Base-by-base conservation (phyloP, 2,113 vertebrate genomes). In the Lepisosteus oculatus region DNA sequence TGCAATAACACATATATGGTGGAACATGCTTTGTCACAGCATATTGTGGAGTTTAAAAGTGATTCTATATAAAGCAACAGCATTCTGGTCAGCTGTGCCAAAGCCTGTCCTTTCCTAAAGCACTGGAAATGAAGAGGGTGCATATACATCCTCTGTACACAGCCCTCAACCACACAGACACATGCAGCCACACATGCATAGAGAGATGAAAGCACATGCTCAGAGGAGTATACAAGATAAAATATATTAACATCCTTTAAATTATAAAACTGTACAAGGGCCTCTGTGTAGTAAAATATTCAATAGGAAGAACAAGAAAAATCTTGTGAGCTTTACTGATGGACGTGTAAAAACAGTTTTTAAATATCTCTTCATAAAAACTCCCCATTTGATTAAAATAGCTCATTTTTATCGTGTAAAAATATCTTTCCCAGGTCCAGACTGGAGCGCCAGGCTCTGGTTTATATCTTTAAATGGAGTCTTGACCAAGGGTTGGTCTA, bases 241-340 rank as follows among this genome's bases (percentile, higher is more conserved):
- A 91, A 94, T 93, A 93, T 93, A 93, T 94, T 93, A 95, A 93
- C 92, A 91, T 87, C 80, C 88, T 92, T 94, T 95, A 92, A 92
- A 93, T 94, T 94, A 93, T 78, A 76, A 92, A 89, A 91, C 90
- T 93, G 89, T 91, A 93, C 86, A 92, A 88, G 93, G 86, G 87
- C 85, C 86, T 87, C 85, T 86, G 83, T 80, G 90, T 90, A 90
- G 86, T 87, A 88, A 90, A 90, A 83, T 84, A 88, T 63, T 74
- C 80, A 74, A 81, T 79, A 80, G 76, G 77, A 80, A 77, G 29
- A 72, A 83, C 74, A 81, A 66, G 85, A 84, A 76, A 77, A 80
- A 81, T 69, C 41, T 29, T 74, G 75, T 82, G 70, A 79, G 81
- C 69, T 59, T 77, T 77, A 69, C 67, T 74, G 72, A 71, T 55